A percentile compares a stretch with the other conserved stretches of the same genome.
Conservation (phyloP, 2,888 invertebrate genomes). For the Andrena bucephala region DNA sequence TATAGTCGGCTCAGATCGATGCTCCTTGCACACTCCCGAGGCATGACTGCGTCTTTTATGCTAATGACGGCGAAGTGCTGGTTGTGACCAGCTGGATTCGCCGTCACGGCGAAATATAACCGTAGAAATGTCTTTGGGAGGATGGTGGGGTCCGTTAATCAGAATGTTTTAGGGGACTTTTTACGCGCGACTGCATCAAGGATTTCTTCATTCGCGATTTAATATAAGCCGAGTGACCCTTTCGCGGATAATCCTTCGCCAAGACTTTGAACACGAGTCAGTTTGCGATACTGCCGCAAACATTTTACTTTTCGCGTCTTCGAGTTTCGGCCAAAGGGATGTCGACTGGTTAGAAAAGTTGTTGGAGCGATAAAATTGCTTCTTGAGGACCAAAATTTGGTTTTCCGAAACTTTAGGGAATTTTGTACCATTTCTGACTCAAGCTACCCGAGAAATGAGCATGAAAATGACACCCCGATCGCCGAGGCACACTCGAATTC, state of each 20-base stretch:
- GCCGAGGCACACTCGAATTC: too few species aligned
- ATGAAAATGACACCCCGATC: background rate
- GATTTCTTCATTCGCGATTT: slow-evolving; percentile 2
- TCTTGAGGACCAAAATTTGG: background rate
- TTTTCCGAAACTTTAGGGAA: background rate
- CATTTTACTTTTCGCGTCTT: background rate
- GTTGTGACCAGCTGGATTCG: slow-evolving; percentile 4
- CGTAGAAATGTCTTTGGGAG: background rate
- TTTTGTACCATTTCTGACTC: background rate
- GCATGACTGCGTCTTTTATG: slow-evolving; percentile 12
- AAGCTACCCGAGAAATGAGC: background rate
- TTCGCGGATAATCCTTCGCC: slow-evolving; percentile 1
- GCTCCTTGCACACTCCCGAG: background rate
- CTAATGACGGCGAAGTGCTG: slow-evolving; percentile 16
- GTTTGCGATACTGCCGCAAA: background rate
- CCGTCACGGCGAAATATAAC: background rate
- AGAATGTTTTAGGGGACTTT: slow-evolving; percentile 2
- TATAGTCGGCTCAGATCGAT: background rate
- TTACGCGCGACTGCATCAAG: background rate
- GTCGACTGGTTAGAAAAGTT: background rate
- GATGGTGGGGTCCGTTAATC: background rate
- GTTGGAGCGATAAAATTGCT: background rate
- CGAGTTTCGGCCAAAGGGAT: background rate
- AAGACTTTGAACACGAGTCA: background rate
- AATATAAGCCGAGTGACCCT: background rate